Evolutionary conservation across 2,888 invertebrate genomes (phyloP).

Genomic region (Eristalis tenax): DNA sequence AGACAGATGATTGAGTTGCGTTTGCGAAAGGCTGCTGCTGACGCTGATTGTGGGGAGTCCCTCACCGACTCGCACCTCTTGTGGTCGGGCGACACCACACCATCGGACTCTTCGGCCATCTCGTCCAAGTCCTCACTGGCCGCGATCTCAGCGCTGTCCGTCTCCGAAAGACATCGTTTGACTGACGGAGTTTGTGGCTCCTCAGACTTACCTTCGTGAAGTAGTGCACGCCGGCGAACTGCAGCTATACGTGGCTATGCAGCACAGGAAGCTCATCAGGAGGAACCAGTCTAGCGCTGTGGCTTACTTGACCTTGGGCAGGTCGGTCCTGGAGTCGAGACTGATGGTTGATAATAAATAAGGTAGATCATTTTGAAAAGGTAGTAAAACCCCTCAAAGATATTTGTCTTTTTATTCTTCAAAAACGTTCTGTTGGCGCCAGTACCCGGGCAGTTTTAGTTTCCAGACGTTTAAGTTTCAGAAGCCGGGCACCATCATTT

Average conservation of each 20-base stretch:
- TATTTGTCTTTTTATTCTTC: too few relatives aligned
- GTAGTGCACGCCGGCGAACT: constrained; percentile 98
- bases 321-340: constrained; percentile 93
- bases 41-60: constrained; percentile 77
- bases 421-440: too few relatives aligned
- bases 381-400: too few relatives aligned
- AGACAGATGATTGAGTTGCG: constrained; percentile 85
- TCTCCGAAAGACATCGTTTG: constrained; percentile 80
- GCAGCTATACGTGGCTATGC: constrained; percentile 94
- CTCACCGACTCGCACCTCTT: constrained; percentile 74
- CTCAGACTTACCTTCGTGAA: constrained; percentile 88
- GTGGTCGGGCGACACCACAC: constrained; percentile 62
- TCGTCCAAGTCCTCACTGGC: constrained; percentile 87
- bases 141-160: constrained; percentile 92
- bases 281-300: constrained; percentile 97
- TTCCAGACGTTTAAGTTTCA: too few relatives aligned
- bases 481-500: too few relatives aligned
- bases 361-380: too few relatives aligned
- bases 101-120: constrained; percentile 82
- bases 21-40: constrained; percentile 80
- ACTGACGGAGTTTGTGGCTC: neutral
- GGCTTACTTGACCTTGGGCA: constrained; percentile 96
- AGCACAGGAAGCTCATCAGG: constrained; percentile 95
- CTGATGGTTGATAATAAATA: constrained; percentile 97
- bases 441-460: too few relatives aligned